Base-by-base conservation (phyloP, 2,113 vertebrate species). In the Cyanistes caeruleus region DNA sequence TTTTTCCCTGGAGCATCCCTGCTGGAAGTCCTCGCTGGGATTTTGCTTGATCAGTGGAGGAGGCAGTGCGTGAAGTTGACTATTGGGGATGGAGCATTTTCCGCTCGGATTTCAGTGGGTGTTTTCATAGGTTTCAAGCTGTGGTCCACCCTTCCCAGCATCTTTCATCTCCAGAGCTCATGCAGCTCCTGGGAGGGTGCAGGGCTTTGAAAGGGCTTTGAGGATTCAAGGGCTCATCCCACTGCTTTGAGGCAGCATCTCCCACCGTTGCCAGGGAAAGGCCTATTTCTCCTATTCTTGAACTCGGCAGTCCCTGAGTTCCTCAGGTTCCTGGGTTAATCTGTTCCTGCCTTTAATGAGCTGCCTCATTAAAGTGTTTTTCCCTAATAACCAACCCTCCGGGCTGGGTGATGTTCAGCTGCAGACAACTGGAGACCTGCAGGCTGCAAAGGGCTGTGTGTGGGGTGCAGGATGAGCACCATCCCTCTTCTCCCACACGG, bases 331-430 rank as follows among this genome's bases (percentile, higher is more conserved):
- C 81, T 48, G 70, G 69, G 81, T 92, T 97, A 95, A 96, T 93
- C 89, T 41, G 84, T 94, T 96, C 89, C 49, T 95, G 78, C 62
- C 74, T 94, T 96, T 97, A 97, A 96, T 14, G 8, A 95, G 93
- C 86, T 91, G 80, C 80, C 93, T 96, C 77, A 84, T 97, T 97
- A 85, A 84, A 79, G 89, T 79, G 74, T 60, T 94, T 95, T 96
- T 96, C 74, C 89, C 65, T 95, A 95, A 95, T 87, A 94, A 94
- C 53, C 74, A 89, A 1, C 68, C 68, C 88, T 96, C 37, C 0
- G 0, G 93, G 92, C 76, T 87, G 85, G 79, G 65, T n/a, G 65
- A 75, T 94, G 52, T 70, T 94, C 8, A 17, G 41, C 48, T 91
- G 64, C 27, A 82, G 84, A 74, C 55, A 87, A 13, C 70, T 53